Evolutionary conservation across 1,140 invertebrate genomes (phyloP), one percentile per base, ranked within the genome.

Genomic region (Trichonephila clavipes): DNA sequence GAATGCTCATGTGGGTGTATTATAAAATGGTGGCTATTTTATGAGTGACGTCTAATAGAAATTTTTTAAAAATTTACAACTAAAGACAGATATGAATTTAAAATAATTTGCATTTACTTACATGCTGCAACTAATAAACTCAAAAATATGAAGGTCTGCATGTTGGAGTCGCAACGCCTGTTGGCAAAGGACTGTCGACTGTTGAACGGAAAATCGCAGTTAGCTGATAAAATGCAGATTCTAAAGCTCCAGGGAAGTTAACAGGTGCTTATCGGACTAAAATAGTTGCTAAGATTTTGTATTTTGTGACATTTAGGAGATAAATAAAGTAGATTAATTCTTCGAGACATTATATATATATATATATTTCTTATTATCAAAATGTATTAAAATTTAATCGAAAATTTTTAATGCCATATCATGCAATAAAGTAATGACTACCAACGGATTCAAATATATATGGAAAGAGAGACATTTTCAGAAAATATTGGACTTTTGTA

Each of bases 121-220:
- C 58, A 59, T 85, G 82, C 51, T 34, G 21, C 58, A n/a, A 85
- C 82, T 85, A 77, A 34, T 40, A 77, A 77, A 34, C 72, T 77
- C 3, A 77, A 77, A 18, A 77, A 34, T 5, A 77, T 7, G 72
- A 77, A 77, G 28, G 34, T 40, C 16, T 34, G 28, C 72, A 77
- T 77, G 14, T 40, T 77, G 72, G 28, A 34, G 18, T 40, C 72
- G 12, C 69, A 77, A 16, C 16, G 72, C 72, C 16, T 18, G 72
- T 16, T 77, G 28, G 24, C 28, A 19, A 77, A 34, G 72, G 72
- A 77, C 1, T 34, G 16, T 40, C 72, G 66, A 77, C 28, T 77
- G 28, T 34, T 40, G 72, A 77, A 18, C 34, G 18, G 28, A 77
- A 77, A 28, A 18, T 28, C 72, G 28, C 72, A 77, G 72, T 77